Evolutionary conservation across 2,888 invertebrate genomes (phyloP).

Genomic region (Euproctis similis): DNA sequence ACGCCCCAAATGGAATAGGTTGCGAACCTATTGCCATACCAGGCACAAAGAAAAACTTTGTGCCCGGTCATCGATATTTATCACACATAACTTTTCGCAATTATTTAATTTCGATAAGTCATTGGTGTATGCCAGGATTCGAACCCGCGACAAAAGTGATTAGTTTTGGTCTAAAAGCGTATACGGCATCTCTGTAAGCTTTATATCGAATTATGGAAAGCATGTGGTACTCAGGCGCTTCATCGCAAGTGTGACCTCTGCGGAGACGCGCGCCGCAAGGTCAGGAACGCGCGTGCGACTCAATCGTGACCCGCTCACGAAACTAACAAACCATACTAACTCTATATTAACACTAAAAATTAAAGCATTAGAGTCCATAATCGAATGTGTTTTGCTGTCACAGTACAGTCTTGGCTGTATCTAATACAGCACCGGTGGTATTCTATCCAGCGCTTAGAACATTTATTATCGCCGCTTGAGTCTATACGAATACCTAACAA

Average conservation of each 20-base stretch:
- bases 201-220: conserved; percentile 44
- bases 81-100: too few relatives aligned
- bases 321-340: conserved; percentile 36
- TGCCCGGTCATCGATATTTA: too few relatives aligned
- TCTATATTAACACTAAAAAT: conserved; percentile 46
- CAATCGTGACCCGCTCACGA: conserved; percentile 73
- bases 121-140: too few relatives aligned
- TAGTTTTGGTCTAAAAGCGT: too few relatives aligned
- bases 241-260: conserved; percentile 68
- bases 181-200: too few relatives aligned
- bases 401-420: conserved; percentile 44
- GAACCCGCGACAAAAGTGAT: too few relatives aligned
- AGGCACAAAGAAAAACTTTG: too few relatives aligned
- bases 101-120: too few relatives aligned
- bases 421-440: conserved; percentile 36
- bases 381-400: conserved; percentile 34
- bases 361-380: conserved; percentile 56
- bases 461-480: conserved; percentile 38
- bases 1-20: too few relatives aligned
- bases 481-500: conserved; percentile 32
- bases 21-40: too few relatives aligned
- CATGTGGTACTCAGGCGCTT: conserved; percentile 51
- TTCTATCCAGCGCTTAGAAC: conserved; percentile 27
- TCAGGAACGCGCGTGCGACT: conserved; percentile 74
- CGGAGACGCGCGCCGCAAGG: conserved; percentile 69